Conservation (phyloP, 2,797 vertebrate genomes). For the Decapterus maruadsi region DNA sequence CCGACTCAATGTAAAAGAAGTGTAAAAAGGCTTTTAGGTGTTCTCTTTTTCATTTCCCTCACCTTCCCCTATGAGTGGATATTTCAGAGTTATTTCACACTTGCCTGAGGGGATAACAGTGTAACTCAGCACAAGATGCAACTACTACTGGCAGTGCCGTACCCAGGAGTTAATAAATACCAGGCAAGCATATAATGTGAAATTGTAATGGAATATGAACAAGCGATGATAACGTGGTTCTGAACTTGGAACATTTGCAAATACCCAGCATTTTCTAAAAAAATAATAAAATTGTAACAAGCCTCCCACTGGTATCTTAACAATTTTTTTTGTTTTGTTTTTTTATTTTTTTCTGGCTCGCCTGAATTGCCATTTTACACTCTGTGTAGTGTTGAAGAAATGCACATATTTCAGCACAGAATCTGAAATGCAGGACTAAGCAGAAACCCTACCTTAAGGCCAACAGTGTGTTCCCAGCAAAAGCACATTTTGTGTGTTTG, state of each 20-base stretch:
- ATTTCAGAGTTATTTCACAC: constrained; percentile 64
- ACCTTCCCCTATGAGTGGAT: constrained; percentile 54
- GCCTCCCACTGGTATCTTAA: neutral
- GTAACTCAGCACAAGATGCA: constrained; percentile 53
- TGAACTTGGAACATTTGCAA: constrained; percentile 20
- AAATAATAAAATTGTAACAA: constrained; percentile 11
- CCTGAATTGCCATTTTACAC: neutral
- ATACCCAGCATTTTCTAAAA: constrained; percentile 19
- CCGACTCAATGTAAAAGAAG: constrained; percentile 7
- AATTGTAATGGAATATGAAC: constrained; percentile 66
- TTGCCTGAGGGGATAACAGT: constrained; percentile 58
- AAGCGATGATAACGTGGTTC: constrained; percentile 27
- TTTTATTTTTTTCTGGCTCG: neutral
- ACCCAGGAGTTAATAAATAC: constrained; percentile 68
- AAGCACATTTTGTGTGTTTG: neutral
- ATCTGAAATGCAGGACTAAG: neutral
- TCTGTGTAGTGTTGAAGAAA: neutral
- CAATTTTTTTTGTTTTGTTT: neutral
- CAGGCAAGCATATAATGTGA: constrained; percentile 61
- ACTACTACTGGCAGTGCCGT: constrained; percentile 42
- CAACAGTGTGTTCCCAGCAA: neutral
- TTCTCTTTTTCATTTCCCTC: constrained; percentile 50
- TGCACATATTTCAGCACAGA: neutral
- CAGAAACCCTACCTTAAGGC: neutral
- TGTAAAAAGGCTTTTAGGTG: constrained; percentile 40